Evolutionary conservation across 2,888 invertebrate species (phyloP).

Genomic region (Arctia plantaginis): DNA sequence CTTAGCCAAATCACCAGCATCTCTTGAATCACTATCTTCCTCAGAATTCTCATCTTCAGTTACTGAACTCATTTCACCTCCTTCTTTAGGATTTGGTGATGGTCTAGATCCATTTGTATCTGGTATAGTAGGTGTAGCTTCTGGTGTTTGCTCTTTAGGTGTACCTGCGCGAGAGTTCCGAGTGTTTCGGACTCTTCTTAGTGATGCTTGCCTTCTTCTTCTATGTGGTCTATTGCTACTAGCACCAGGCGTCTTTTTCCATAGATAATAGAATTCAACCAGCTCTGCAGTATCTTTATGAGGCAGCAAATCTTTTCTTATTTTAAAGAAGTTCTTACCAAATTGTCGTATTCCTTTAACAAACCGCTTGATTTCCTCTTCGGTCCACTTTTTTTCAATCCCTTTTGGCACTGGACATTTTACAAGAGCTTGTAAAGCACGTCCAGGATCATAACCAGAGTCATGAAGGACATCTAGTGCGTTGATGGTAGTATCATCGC

Average conservation of each 20-base stretch:
- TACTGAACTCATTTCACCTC: slow-evolving; percentile 91
- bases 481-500: slow-evolving; percentile 99
- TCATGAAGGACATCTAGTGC: slow-evolving; percentile 98
- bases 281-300: slow-evolving; percentile 99
- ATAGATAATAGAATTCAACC: slow-evolving; percentile 99
- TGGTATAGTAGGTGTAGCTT: slow-evolving; percentile 83
- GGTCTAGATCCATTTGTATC: slow-evolving; percentile 87
- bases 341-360: slow-evolving; percentile 99
- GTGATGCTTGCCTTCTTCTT: slow-evolving; percentile 93
- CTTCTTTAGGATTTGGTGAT: slow-evolving; percentile 89
- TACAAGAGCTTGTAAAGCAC: slow-evolving; percentile 97
- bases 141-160: slow-evolving; percentile 90
- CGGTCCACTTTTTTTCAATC: slow-evolving; percentile 99
- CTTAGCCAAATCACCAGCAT: slow-evolving; percentile 92
- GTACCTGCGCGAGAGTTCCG: slow-evolving; percentile 94
- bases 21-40: slow-evolving; percentile 97
- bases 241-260: slow-evolving; percentile 99
- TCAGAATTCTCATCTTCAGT: slow-evolving; percentile 97
- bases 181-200: slow-evolving; percentile 95
- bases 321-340: slow-evolving; percentile 99
- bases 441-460: slow-evolving; percentile 98
- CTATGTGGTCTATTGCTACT: slow-evolving; percentile 98
- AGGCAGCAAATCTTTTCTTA: slow-evolving; percentile 97
- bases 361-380: slow-evolving; percentile 99
- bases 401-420: slow-evolving; percentile 99